These are phyloP conservation scores for Stegastes partitus DNA, from an alignment of 2,113 vertebrate genomes.

Conservation along the genomic window DNA sequence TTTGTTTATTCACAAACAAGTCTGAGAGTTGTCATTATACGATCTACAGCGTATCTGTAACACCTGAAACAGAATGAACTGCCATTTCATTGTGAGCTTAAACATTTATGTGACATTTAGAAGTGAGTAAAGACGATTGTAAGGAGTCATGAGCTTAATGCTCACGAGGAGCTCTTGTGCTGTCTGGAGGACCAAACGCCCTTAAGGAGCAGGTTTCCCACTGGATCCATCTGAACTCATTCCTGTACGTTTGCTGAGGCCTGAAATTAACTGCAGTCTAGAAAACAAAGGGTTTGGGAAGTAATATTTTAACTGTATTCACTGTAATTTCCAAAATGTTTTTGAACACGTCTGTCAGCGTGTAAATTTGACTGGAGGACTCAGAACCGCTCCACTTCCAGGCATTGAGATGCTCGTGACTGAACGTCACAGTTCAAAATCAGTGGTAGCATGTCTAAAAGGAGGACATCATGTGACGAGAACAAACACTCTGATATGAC, in stretches of 20 bases:
- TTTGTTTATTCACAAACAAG: slow-evolving; percentile 80
- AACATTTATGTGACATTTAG: slow-evolving; percentile 17
- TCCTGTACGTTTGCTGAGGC: slow-evolving; percentile 62
- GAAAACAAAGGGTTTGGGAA: neutral
- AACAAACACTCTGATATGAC: slow-evolving; percentile 69
- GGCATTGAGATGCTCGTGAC: neutral
- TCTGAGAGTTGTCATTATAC: slow-evolving; percentile 69
- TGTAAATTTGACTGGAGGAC: slow-evolving; percentile 42
- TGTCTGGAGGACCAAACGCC: slow-evolving; percentile 55
- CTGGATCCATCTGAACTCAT: slow-evolving; percentile 37
- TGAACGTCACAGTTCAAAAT: slow-evolving; percentile 5
- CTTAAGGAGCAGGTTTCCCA: slow-evolving; percentile 21
- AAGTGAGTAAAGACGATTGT: slow-evolving; percentile 27
- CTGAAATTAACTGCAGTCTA: slow-evolving; percentile 48
- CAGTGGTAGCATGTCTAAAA: slow-evolving; percentile 79
- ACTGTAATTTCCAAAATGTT: neutral
- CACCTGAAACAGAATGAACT: slow-evolving; percentile 33
- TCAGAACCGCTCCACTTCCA: slow-evolving; percentile 26
- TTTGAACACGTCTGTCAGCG: neutral
- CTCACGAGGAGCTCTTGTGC: neutral
- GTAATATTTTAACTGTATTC: slow-evolving; percentile 25
- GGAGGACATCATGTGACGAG: slow-evolving; percentile 70
- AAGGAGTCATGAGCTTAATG: neutral
- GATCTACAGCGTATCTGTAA: slow-evolving; percentile 52
- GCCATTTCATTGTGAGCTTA: slow-evolving; percentile 26